phyloP scores from a whole-genome alignment of 2,113 vertebrate genomes.

The Protobothrops flavoviridis region DNA sequence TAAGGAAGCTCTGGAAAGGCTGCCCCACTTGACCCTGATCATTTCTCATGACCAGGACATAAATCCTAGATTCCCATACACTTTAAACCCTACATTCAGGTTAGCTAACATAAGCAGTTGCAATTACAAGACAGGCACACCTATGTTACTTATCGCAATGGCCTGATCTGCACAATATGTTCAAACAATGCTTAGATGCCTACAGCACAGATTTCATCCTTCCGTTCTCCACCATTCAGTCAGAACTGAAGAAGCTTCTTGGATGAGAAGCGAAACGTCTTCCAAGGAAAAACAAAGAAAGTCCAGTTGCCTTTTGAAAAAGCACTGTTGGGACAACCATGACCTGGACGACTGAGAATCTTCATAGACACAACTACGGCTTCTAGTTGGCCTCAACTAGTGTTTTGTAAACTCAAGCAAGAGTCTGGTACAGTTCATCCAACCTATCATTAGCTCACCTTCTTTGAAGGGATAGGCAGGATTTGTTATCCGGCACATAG shows the following conservation, averaged over 20 bases:
- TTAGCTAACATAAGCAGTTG: neutral
- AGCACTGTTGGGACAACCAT: neutral
- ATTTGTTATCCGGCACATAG: neutral
- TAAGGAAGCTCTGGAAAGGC: neutral
- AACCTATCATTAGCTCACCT: neutral
- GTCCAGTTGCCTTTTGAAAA: neutral
- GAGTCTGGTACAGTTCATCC: neutral
- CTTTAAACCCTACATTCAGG: neutral
- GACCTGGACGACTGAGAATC: neutral
- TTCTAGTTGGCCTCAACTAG: neutral
- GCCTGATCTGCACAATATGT: neutral
- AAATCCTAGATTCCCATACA: neutral
- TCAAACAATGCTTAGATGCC: neutral
- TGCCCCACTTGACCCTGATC: neutral
- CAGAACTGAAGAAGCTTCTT: fast-evolving
- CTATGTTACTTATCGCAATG: neutral
- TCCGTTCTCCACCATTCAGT: neutral
- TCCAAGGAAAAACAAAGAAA: neutral
- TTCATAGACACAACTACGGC: neutral
- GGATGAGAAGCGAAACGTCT: neutral
- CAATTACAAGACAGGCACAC: neutral
- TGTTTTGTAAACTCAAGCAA: neutral
- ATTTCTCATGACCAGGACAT: neutral
- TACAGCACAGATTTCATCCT: neutral
- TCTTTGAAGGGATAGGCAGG: neutral